Evolutionary conservation across 2,888 invertebrate species (phyloP).

Genomic region (Galeopsomyia nigrocyanea): DNA sequence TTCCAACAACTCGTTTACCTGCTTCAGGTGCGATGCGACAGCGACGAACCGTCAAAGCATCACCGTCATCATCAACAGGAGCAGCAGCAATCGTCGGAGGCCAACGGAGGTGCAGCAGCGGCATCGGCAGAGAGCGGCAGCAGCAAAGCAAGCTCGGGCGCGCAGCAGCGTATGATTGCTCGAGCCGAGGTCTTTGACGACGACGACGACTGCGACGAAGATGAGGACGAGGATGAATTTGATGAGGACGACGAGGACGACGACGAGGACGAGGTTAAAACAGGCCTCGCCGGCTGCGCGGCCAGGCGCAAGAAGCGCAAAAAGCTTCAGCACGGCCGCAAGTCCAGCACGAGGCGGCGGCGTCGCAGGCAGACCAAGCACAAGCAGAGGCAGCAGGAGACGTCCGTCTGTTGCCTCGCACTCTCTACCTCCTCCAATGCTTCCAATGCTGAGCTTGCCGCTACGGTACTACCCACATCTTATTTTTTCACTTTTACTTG

Average conservation of each 20-base stretch:
- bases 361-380: slow-evolving; percentile 39
- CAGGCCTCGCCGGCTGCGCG: slow-evolving; percentile 60
- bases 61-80: background rate
- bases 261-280: slow-evolving; percentile 42
- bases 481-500: too few relatives aligned
- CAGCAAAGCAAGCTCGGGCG: slow-evolving; percentile 1
- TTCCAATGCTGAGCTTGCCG: slow-evolving; percentile 7
- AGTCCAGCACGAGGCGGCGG: slow-evolving; percentile 57
- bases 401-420: slow-evolving; percentile 57
- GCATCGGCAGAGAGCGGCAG: background rate
- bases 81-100: background rate
- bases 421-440: slow-evolving; percentile 38
- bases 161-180: slow-evolving; percentile 2
- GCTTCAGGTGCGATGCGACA: slow-evolving; percentile 44
- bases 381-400: slow-evolving; percentile 57
- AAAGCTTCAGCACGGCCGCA: slow-evolving; percentile 62
- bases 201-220: slow-evolving; percentile 33
- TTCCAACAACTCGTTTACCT: background rate
- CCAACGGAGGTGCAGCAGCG: background rate
- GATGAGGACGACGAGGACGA: slow-evolving; percentile 44
- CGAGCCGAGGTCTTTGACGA: slow-evolving; percentile 33
- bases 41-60: slow-evolving; percentile 28
- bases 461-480: slow-evolving; percentile 17
- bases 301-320: slow-evolving; percentile 53
- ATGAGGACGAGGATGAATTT: slow-evolving; percentile 54